Percentiles rank a stretch among this genome's conserved stretches.
Conservation (phyloP, 2,113 vertebrate species). For the Gnathonemus echidnorhynchus region DNA sequence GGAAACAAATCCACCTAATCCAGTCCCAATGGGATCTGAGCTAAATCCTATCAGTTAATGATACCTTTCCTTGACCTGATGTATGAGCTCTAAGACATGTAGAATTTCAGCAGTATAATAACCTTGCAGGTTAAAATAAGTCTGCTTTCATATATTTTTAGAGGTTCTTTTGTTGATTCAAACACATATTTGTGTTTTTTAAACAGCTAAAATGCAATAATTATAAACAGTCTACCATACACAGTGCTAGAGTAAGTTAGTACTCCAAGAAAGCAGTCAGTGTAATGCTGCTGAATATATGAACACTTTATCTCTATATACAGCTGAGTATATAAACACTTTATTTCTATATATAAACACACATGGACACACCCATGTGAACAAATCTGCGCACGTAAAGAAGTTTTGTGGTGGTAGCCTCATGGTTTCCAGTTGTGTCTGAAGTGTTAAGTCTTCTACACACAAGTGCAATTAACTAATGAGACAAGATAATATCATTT, state of each 20-base stretch:
- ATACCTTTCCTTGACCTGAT: constrained; percentile 14
- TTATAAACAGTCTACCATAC: not conserved
- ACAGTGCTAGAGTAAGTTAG: not conserved
- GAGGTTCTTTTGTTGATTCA: not conserved
- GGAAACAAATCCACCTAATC: constrained; percentile 27
- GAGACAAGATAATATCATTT: constrained; percentile 31
- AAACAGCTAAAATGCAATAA: not conserved
- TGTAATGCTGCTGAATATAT: not conserved
- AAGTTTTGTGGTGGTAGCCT: not conserved
- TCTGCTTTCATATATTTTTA: not conserved
- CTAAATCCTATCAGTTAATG: constrained; percentile 31
- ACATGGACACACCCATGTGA: not conserved
- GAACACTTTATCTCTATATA: too few relatives aligned
- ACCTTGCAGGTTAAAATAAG: not conserved
- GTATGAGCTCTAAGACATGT: constrained; percentile 25
- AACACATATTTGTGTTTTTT: not conserved
- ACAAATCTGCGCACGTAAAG: not conserved
- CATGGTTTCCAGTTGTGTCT: constrained; percentile 1
- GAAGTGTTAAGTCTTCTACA: constrained; percentile 17
- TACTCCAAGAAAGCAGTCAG: not conserved
- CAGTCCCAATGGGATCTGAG: constrained; percentile 27
- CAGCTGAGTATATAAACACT: not conserved
- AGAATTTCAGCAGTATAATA: constrained; percentile 11
- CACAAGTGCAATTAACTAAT: constrained; percentile 23
- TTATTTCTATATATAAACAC: not conserved